These are phyloP conservation scores for Schizaphis graminum DNA, from an alignment of 2,888 invertebrate species.

Conservation along the genomic window DNA sequence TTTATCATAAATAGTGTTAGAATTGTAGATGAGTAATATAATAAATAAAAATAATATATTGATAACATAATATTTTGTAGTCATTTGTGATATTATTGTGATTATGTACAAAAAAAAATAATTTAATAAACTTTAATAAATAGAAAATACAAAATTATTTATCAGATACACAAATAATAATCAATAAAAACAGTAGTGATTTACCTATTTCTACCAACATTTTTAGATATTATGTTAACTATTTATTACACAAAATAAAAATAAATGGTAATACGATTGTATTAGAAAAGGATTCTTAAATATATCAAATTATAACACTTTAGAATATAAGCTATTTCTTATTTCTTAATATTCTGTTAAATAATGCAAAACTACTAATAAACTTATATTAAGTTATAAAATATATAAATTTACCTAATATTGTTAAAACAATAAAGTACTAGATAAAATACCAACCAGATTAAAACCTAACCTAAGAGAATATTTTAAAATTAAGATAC, in stretches of 20 bases:
- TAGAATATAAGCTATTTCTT: background rate
- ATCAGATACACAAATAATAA: background rate
- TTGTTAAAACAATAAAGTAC: background rate
- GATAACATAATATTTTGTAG: background rate
- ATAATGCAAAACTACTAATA: background rate
- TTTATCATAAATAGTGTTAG: background rate
- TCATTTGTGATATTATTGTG: background rate
- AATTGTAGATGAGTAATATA: background rate
- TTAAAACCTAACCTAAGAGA: background rate
- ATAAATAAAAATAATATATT: background rate
- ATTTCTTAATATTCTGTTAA: background rate
- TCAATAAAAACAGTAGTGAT: background rate
- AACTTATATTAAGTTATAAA: background rate
- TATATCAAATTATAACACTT: background rate
- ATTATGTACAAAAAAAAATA: background rate
- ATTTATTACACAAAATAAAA: background rate
- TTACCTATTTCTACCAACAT: background rate
- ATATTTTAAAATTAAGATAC: background rate
- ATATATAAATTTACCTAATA: background rate
- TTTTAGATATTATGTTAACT: background rate
- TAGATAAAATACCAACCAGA: background rate
- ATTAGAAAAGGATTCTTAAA: background rate
- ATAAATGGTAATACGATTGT: background rate
- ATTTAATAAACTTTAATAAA: background rate
- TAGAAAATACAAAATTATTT: background rate